Evolutionary conservation across 2,113 vertebrate genomes (phyloP).

Genomic region (Daubentonia madagascariensis): DNA sequence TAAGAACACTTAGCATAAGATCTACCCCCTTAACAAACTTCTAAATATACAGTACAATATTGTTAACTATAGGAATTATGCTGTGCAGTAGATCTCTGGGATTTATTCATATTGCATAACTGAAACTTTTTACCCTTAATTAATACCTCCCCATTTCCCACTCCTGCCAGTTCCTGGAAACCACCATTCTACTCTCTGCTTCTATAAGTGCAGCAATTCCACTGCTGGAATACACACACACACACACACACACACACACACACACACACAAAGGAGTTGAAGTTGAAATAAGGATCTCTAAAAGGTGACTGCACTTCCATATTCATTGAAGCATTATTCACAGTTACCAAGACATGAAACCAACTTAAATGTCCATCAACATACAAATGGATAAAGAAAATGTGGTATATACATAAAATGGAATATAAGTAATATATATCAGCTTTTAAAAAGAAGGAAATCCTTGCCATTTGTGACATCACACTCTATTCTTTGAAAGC

Average conservation of each 20-base stretch:
- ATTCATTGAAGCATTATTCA: not conserved
- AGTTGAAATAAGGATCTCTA: not conserved
- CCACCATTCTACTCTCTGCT: not conserved
- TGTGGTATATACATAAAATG: not conserved
- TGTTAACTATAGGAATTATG: not conserved
- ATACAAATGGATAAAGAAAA: not conserved
- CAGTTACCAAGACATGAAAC: not conserved
- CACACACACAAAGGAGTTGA: too few species aligned
- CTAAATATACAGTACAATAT: not conserved
- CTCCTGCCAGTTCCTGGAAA: not conserved
- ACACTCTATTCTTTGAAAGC: not conserved
- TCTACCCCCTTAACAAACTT: not conserved
- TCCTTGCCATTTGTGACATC: not conserved
- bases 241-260: too few species aligned
- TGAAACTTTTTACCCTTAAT: not conserved
- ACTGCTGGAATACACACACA: not conserved
- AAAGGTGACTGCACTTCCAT: too few species aligned
- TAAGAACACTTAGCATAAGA: not conserved
- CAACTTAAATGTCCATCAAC: not conserved
- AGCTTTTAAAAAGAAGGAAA: not conserved
- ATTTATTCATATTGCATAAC: too few species aligned
- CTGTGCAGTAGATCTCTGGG: not conserved
- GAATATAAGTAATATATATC: too few species aligned
- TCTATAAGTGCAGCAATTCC: not conserved
- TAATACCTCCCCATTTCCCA: not conserved